A percentile compares a stretch with the other conserved stretches of the same genome.
These are phyloP conservation scores for Micromys minutus DNA, from an alignment of 2,113 vertebrate genomes.

Conservation along the genomic window DNA sequence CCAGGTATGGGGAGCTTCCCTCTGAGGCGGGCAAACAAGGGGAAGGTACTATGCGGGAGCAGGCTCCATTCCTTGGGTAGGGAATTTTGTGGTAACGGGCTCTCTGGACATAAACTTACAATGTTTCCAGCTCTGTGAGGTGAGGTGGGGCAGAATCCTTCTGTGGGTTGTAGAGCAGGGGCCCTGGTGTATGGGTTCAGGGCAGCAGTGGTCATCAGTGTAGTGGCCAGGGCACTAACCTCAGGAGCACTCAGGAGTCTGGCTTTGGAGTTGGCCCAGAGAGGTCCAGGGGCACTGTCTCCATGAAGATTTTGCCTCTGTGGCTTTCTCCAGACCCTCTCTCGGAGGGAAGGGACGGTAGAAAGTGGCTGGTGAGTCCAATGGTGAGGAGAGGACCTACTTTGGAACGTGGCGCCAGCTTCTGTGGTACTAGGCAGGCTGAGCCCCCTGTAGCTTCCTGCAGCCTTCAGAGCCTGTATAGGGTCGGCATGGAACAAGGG, in stretches of 20 bases:
- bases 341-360: not conserved
- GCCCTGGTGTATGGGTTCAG: not conserved
- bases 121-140: not conserved
- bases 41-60: not conserved
- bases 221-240: not conserved
- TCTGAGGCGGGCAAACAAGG: not conserved
- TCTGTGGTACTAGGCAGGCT: not conserved
- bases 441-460: too few relatives aligned
- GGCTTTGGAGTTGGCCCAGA: not conserved
- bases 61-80: not conserved
- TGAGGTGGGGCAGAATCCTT: not conserved
- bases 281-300: not conserved
- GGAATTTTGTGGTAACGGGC: not conserved
- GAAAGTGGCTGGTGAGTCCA: not conserved
- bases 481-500: not conserved
- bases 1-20: not conserved
- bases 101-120: not conserved
- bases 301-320: not conserved
- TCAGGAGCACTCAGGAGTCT: too few relatives aligned
- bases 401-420: not conserved
- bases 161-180: not conserved
- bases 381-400: not conserved
- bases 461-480: not conserved
- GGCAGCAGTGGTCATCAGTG: rapidly evolving
- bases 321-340: not conserved